These are phyloP conservation scores for Athalia circularis DNA, from an alignment of 2,888 invertebrate species.

Conservation along the genomic window DNA sequence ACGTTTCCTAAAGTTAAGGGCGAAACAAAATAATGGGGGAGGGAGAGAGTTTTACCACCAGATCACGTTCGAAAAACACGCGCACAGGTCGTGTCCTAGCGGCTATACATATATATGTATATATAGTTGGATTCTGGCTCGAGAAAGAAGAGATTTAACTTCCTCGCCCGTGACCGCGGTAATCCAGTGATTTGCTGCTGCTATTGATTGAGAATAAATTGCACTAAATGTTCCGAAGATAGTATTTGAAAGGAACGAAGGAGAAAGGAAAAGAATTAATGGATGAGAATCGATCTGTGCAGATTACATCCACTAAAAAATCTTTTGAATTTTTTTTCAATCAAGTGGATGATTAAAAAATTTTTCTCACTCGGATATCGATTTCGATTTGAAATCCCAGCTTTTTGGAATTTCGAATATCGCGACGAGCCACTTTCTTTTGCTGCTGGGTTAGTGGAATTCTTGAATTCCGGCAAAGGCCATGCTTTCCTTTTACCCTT, in stretches of 20 bases:
- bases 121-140: not conserved
- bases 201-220: not conserved
- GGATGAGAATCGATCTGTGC: too few relatives aligned
- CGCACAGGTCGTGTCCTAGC: not conserved
- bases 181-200: not conserved
- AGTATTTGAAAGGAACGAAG: too few relatives aligned
- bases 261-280: too few relatives aligned
- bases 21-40: not conserved
- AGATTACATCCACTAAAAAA: too few relatives aligned
- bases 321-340: not conserved
- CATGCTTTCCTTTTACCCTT: not conserved
- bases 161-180: not conserved
- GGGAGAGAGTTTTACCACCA: not conserved
- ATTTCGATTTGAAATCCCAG: constrained; percentile 17
- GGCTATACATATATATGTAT: not conserved
- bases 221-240: not conserved
- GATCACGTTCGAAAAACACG: constrained; percentile 27
- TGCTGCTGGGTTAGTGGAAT: constrained; percentile 29
- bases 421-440: not conserved
- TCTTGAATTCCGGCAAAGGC: constrained; percentile 17
- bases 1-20: not conserved
- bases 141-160: constrained; percentile 13
- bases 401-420: constrained; percentile 14
- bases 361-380: not conserved
- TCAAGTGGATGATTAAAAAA: not conserved